Base-by-base conservation (phyloP, 2,113 vertebrate species). In the Anguilla japonica region DNA sequence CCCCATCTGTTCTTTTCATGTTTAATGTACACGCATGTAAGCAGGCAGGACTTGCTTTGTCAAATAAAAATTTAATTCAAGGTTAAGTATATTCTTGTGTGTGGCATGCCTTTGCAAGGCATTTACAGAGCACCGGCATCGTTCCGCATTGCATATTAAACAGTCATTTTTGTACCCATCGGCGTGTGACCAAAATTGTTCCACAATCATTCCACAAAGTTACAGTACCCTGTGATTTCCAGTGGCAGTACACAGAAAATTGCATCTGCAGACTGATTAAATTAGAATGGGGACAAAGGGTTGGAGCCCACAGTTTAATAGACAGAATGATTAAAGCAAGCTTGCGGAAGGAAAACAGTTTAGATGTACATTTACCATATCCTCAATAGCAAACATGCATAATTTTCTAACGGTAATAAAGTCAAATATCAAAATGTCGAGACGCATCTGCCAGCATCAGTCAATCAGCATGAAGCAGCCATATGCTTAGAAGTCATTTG, bases 1-100 rank as follows among this genome's bases (percentile, higher is more conserved):
- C 41, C 71, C 89, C 90, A 89, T 91, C 90, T 89, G 89, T 87
- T 89, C 83, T 82, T 60, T 80, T 53, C 79, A 78, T 84, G 88
- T 91, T 90, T 87, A 60, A 81, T 79, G 78, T 41, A 86, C 84
- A 41, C 83, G 81, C 29, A 81, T 87, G 90, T 56, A 83, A 53
- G 67, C 86, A 91, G 71, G 79, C 84, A 85, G 84, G 60, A 89
- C 80, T 81, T 81, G 71, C 56, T 78, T 86, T 81, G 80, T 82
- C 79, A 81, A 83, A 50, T 83, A 41, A 83, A 41, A 84, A 87
- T 88, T 89, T 80, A 50, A 57, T n/a, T 56, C 84, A 89, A 89
- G 89, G 90, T 91, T 90, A 90, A 56, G 50, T 57, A 82, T n/a
- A 84, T 20, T 50, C 46, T 20, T 53, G 46, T 26, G 22, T 75